Conservation (phyloP, 30 jellyfish, hydroid and myxozoan species). For the Aurelia sp. region DNA sequence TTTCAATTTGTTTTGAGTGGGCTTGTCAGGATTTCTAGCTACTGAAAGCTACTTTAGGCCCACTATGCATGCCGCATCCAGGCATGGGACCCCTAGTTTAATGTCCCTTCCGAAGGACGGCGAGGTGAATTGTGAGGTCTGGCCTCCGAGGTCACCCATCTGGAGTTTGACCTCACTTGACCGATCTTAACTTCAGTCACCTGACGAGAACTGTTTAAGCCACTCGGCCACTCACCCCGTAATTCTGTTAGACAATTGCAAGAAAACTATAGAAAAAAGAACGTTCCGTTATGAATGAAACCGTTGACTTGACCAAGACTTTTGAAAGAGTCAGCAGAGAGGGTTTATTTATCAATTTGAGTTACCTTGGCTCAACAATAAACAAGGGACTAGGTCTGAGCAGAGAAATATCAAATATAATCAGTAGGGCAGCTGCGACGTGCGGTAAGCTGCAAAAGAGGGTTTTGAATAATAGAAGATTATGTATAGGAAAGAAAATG, state of each 20-base stretch:
- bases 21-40: no score
- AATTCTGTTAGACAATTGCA: conserved; percentile 38
- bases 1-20: no score
- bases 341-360: conserved; percentile 2
- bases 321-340: conserved; percentile 25
- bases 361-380: conserved; percentile 42
- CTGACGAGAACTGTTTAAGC: no score
- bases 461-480: conserved; percentile 27
- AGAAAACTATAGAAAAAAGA: conserved; percentile 34
- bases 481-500: conserved; percentile 20
- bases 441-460: conserved; percentile 42
- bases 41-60: no score
- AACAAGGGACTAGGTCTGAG: conserved; percentile 1
- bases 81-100: no score
- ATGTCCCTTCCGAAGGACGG: no score
- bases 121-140: no score
- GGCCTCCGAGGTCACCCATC: no score
- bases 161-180: no score
- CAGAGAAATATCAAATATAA: conserved; percentile 3
- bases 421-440: conserved; percentile 37
- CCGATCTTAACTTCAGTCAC: no score
- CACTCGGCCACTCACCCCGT: no score
- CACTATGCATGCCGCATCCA: no score
- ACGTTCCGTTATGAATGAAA: neutral
- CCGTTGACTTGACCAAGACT: conserved; percentile 56